Percentiles rank a stretch among this genome's conserved stretches.
Conservation (phyloP, 2,113 vertebrate species). For the Dryoscopus gambensis region DNA sequence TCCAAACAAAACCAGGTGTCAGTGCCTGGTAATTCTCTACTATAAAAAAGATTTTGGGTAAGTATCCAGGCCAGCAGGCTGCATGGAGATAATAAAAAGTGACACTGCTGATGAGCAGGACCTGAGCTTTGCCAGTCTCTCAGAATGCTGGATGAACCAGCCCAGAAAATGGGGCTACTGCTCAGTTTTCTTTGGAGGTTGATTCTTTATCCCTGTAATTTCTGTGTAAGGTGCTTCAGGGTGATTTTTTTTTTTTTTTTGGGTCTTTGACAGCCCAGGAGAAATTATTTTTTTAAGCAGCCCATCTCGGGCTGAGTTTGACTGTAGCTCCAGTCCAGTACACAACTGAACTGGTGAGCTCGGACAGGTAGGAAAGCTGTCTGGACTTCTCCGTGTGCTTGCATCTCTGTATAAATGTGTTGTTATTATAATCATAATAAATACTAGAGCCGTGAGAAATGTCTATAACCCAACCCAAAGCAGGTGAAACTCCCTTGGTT, state of each 20-base stretch:
- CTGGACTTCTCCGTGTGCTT: background rate
- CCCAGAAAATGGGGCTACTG: background rate
- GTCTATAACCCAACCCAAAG: slow-evolving; percentile 7
- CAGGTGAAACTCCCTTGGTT: slow-evolving; percentile 43
- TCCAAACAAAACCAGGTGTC: no score
- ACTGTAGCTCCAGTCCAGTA: background rate
- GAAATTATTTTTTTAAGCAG: background rate
- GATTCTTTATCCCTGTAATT: background rate
- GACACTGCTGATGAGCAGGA: background rate
- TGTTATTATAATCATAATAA: slow-evolving; percentile 3
- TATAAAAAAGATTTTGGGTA: background rate
- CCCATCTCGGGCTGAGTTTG: background rate
- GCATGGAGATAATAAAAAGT: background rate
- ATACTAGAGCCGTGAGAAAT: slow-evolving; percentile 1
- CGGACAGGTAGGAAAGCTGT: background rate
- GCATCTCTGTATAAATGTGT: background rate
- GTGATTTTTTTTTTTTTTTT: background rate
- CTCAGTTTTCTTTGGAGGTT: background rate
- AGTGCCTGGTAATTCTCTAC: background rate
- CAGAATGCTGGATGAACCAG: background rate
- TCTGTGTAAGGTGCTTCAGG: background rate
- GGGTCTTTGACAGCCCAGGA: background rate
- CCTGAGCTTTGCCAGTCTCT: background rate
- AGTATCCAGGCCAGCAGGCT: background rate
- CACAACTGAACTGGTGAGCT: background rate